Evolutionary conservation across 1,140 invertebrate species (phyloP).

Genomic region (Sarcophaga bullata): DNA sequence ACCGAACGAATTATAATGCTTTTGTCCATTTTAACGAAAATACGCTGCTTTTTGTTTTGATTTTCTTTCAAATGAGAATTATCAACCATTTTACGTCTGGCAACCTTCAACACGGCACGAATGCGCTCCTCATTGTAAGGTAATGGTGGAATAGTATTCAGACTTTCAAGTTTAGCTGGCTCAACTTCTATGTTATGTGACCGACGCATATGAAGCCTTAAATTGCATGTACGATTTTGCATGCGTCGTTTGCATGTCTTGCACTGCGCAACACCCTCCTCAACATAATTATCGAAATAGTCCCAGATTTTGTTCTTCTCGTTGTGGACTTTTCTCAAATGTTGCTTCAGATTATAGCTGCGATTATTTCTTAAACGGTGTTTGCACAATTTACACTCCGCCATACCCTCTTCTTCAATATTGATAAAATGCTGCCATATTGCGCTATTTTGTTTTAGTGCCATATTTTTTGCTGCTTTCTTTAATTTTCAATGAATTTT

Average conservation of each 20-base stretch:
- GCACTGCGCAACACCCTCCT: background rate
- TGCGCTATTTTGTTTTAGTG: background rate
- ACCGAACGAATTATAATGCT: background rate
- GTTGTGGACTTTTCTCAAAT: background rate
- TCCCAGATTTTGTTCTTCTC: background rate
- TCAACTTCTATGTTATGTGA: background rate
- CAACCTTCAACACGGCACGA: background rate
- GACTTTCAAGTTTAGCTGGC: background rate
- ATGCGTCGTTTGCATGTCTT: slow-evolving; percentile 1
- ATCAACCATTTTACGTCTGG: slow-evolving; percentile 19
- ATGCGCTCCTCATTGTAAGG: slow-evolving; percentile 24
- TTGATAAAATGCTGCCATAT: slow-evolving; percentile 13
- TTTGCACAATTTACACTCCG: slow-evolving; percentile 20
- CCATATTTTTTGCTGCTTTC: background rate
- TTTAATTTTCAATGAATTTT: too few relatives aligned
- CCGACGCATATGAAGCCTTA: background rate
- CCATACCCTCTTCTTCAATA: slow-evolving; percentile 10
- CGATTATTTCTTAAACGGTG: slow-evolving; percentile 21
- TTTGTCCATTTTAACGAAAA: slow-evolving; percentile 13
- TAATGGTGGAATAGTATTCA: background rate
- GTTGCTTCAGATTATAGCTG: background rate
- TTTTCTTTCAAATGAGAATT: background rate
- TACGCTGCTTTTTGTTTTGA: background rate
- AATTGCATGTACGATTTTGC: slow-evolving; percentile 12
- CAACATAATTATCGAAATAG: background rate